Percentiles rank a stretch among this genome's conserved stretches.
Evolutionary conservation across 2,113 vertebrate species (phyloP).

Genomic region (Hemiprocne comata): DNA sequence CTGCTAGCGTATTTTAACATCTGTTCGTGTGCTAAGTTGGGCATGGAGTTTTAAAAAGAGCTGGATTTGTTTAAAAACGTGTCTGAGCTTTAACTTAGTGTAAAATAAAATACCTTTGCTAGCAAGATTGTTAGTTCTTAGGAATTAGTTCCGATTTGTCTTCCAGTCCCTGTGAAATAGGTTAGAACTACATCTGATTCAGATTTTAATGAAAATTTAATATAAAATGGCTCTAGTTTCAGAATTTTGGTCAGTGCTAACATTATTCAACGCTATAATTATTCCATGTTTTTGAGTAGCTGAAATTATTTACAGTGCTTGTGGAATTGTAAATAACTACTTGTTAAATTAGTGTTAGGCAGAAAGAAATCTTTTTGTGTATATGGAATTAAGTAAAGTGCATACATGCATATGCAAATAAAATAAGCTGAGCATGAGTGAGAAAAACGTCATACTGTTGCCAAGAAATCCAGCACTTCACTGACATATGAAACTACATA

Average conservation of each 20-base stretch:
- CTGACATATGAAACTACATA: neutral
- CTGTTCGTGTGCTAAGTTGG: neutral
- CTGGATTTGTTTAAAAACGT: neutral
- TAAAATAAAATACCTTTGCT: neutral
- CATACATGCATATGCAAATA: neutral
- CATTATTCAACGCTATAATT: neutral
- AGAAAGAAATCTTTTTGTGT: neutral
- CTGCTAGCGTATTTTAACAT: conserved; percentile 7
- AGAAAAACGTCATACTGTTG: neutral
- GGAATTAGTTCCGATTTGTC: neutral
- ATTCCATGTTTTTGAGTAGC: neutral
- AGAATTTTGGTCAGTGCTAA: neutral
- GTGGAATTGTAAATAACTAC: neutral
- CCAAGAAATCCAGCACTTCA: neutral
- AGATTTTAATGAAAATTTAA: neutral
- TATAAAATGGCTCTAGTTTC: neutral
- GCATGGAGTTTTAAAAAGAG: neutral
- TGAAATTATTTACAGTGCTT: neutral
- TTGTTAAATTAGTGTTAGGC: neutral
- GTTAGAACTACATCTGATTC: neutral
- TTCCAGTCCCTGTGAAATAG: neutral
- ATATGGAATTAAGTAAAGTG: neutral
- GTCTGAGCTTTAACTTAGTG: neutral
- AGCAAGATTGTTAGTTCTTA: neutral
- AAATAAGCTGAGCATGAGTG: neutral